These are phyloP conservation scores for Pammene fasciana DNA, from an alignment of 2,888 invertebrate genomes.

Conservation along the genomic window DNA sequence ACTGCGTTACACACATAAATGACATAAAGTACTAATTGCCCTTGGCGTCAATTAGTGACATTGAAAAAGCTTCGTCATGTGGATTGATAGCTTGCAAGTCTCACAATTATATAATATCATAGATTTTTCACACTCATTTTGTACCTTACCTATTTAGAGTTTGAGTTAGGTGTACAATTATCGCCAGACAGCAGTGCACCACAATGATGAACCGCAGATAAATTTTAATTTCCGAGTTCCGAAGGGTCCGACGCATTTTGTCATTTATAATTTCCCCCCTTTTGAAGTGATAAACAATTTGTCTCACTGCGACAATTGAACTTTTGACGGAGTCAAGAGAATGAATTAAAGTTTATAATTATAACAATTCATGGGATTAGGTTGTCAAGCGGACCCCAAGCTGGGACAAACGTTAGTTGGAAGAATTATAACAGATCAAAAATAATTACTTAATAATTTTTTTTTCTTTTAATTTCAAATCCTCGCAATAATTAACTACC, in stretches of 20 bases:
- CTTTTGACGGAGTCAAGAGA: background rate
- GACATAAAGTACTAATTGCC: constrained; percentile 24
- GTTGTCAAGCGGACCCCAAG: no score
- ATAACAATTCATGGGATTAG: no score
- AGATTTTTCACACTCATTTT: no score
- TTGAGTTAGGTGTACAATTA: background rate
- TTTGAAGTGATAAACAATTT: constrained; percentile 27
- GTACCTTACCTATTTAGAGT: no score
- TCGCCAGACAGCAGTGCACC: background rate
- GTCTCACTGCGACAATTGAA: constrained; percentile 5
- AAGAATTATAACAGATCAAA: no score
- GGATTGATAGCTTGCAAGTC: no score
- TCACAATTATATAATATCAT: background rate
- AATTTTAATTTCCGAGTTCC: constrained; percentile 33
- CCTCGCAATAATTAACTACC: no score
- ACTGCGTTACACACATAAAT: constrained; percentile 17
- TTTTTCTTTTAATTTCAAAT: no score
- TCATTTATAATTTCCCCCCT: constrained; percentile 40
- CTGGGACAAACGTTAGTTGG: no score
- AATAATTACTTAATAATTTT: no score
- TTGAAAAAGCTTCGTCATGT: constrained; percentile 6
- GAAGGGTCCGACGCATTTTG: constrained; percentile 33
- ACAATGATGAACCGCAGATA: constrained; percentile 29
- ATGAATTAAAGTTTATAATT: constrained; percentile 19
- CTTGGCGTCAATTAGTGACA: background rate